phyloP scores from a whole-genome alignment of 1,140 invertebrate genomes.

The Nasonia longicornis region DNA sequence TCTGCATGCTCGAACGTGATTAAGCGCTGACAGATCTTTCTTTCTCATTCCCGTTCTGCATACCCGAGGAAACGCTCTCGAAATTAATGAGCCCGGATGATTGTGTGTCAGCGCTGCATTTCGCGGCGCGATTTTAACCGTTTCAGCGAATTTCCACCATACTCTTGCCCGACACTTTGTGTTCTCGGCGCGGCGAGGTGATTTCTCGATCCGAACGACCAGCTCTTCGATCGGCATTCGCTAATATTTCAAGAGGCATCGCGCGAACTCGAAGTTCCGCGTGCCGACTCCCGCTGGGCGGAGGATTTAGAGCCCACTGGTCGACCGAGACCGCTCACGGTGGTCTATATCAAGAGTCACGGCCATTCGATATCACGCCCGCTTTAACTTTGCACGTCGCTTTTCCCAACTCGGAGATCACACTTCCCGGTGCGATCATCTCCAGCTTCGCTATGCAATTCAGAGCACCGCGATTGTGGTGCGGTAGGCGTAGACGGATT shows the following conservation, averaged over 20 bases:
- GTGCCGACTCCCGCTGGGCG: constrained; percentile 57
- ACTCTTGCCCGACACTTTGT: background rate
- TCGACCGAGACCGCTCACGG: constrained; percentile 57
- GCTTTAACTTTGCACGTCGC: constrained; percentile 18
- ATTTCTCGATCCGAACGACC: background rate
- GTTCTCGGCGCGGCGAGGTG: background rate
- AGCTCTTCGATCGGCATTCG: constrained; percentile 53
- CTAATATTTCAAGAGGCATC: constrained; percentile 57
- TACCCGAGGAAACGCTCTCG: background rate
- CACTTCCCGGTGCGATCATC: background rate
- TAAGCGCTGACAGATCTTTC: background rate
- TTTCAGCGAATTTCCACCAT: background rate
- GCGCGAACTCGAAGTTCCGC: constrained; percentile 43
- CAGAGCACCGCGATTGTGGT: too few species aligned
- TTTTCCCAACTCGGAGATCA: background rate
- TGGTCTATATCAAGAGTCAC: constrained; percentile 62
- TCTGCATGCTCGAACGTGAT: constrained; percentile 34
- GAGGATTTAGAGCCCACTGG: constrained; percentile 62
- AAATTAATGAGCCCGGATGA: constrained; percentile 26
- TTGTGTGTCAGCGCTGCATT: background rate
- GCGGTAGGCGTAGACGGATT: too few species aligned
- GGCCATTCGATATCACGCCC: constrained; percentile 52
- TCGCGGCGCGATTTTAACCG: background rate
- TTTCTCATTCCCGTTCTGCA: too few species aligned
- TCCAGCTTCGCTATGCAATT: too few species aligned